Percentiles rank a stretch among this genome's conserved stretches.
phyloP scores from a whole-genome alignment of 1,140 invertebrate genomes.

The Dendrolimus kikuchii region DNA sequence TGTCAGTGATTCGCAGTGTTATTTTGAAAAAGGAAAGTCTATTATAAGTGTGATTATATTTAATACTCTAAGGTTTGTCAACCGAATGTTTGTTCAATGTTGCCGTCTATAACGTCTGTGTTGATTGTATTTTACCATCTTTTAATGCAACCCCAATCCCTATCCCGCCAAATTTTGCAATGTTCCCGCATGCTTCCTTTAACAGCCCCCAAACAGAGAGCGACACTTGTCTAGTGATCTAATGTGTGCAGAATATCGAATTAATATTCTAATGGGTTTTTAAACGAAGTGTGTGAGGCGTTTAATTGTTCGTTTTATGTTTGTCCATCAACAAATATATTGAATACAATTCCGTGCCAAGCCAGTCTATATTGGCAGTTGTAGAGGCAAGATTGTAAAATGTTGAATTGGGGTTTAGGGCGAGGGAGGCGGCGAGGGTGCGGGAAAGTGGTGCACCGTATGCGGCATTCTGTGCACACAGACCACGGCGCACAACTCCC shows the following conservation, averaged over 20 bases:
- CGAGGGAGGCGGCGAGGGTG: conserved; percentile 56
- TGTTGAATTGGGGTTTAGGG: conserved; percentile 66
- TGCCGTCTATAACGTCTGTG: no score
- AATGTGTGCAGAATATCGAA: conserved; percentile 68
- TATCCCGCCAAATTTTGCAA: conserved; percentile 28
- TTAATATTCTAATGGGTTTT: conserved; percentile 61
- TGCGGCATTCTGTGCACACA: conserved; percentile 70
- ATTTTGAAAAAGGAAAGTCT: no score
- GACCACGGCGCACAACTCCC: conserved; percentile 67
- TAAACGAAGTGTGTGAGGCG: conserved; percentile 67
- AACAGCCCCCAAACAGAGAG: conserved; percentile 48
- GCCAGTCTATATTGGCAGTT: conserved; percentile 11
- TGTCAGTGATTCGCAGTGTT: no score
- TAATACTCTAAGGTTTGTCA: no score
- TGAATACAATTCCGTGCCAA: neutral
- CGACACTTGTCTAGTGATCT: conserved; percentile 31
- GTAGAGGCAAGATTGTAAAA: conserved; percentile 44
- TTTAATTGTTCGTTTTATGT: conserved; percentile 19
- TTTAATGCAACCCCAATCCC: conserved; percentile 2
- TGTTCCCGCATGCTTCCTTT: conserved; percentile 69
- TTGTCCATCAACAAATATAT: conserved; percentile 21
- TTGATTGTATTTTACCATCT: no score
- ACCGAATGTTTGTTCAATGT: no score
- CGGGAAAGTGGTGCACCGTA: conserved; percentile 64
- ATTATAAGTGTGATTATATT: no score